phyloP scores from a whole-genome alignment of 2,888 invertebrate species.

The Mystacides longicornis region DNA sequence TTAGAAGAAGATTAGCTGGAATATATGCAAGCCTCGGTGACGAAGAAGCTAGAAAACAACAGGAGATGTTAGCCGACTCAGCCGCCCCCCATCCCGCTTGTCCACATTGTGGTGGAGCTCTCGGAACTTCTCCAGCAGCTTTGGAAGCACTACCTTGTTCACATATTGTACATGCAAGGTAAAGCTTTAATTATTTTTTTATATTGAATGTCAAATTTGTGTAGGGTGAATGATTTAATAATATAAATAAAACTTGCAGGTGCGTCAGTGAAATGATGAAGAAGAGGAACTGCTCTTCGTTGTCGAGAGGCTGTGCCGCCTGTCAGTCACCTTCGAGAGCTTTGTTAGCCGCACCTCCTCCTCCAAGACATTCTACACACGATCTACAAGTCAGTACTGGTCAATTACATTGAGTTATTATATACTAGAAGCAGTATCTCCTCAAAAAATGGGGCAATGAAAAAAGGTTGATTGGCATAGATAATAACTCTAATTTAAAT shows the following conservation, averaged over 20 bases:
- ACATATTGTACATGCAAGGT: constrained; percentile 82
- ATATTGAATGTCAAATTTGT: no score
- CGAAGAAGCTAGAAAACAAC: constrained; percentile 67
- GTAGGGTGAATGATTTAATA: no score
- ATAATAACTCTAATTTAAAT: no score
- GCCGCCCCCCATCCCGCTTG: constrained; percentile 65
- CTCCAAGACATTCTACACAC: constrained; percentile 11
- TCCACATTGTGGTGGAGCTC: constrained; percentile 72
- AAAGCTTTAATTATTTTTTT: no score
- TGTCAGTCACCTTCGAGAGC: constrained; percentile 24
- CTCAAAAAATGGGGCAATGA: no score
- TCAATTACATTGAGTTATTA: no score
- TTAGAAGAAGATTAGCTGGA: constrained; percentile 68
- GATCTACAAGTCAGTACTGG: constrained; percentile 12
- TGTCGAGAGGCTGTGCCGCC: constrained; percentile 23
- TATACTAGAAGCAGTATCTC: no score
- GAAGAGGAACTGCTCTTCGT: constrained; percentile 18
- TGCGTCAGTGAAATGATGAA: constrained; percentile 25
- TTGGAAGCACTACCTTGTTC: constrained; percentile 70
- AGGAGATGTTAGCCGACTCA: constrained; percentile 66
- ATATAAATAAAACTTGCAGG: no score
- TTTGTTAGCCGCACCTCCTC: constrained; percentile 17
- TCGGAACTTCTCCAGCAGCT: constrained; percentile 57
- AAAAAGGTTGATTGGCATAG: no score
- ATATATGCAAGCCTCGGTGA: constrained; percentile 80